Evolutionary conservation across 92 coral and sea anemone species (phyloP), one percentile per base, ranked within the genome.

Genomic region (Zoanthus solanderi): DNA sequence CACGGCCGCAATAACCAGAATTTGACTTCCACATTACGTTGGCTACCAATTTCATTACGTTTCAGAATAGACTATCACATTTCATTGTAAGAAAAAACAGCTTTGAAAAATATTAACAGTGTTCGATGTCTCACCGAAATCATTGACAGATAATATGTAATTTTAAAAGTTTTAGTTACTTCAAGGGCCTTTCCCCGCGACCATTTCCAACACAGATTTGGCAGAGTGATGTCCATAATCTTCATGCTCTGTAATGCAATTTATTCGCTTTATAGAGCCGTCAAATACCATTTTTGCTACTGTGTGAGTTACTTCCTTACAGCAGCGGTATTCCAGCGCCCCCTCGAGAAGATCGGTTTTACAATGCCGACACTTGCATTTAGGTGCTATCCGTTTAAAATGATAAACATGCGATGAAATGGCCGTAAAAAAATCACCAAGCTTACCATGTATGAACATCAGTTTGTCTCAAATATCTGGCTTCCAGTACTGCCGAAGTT

Each of bases 191-290:
- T 7, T 50, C 0, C 10, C 6, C 12, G 82, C 68, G 31, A 77
- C 82, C 18, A 10, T 29, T 12, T 52, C 47, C 6, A 77, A 18
- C 32, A 77, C 66, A 1, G 82, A 17, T 18, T 76, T 47, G 63
- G 80, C 65, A 11, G 63, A 7, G 14, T 76, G 61, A 28, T 76
- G 80, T 18, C 9, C 18, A 28, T 77, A 77, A 53, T 77, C 82
- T 7, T 77, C 82, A 44, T 76, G 81, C 28, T 76, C n/a, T 17
- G 81, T 76, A 17, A 76, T 76, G 45, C 65, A 76, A 12, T 50
- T 9, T 23, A 76, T 76, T 23, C 1, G 17, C 3, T 76, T 67
- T 8, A 23, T n/a, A 9, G 65, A 23, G 23, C 81, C 81, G 45
- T 77, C 82, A 16, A 52, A 77, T 8, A 54, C 65, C 67, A 77